These are phyloP conservation scores for Zaprionus ghesquierei DNA, from an alignment of 1,140 invertebrate species.

Conservation along the genomic window DNA sequence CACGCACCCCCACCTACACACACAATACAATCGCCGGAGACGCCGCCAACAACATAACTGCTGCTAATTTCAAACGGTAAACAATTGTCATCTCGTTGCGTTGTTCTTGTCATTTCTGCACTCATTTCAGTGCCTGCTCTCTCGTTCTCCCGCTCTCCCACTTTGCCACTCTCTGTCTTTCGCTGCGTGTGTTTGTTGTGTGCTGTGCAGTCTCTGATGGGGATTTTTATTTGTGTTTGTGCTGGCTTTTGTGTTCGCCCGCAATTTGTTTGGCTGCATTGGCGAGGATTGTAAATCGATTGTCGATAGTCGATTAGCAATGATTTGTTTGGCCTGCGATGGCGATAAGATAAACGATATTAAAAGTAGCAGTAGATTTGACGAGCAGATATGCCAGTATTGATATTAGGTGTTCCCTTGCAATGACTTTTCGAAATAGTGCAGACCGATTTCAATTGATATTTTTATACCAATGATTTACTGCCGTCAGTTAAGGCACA, in stretches of 20 bases:
- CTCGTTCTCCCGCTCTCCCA: background rate
- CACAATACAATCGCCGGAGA: conserved; percentile 27
- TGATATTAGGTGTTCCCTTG: background rate
- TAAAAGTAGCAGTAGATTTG: background rate
- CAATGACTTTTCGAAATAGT: background rate
- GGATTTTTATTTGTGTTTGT: background rate
- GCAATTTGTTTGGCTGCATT: background rate
- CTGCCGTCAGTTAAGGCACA: background rate
- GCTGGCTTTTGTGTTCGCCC: background rate
- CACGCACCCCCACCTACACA: conserved; percentile 49
- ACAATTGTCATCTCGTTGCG: conserved; percentile 41
- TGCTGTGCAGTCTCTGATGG: no score
- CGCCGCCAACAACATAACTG: conserved; percentile 46
- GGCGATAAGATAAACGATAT: background rate
- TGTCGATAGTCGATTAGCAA: background rate
- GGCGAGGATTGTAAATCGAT: background rate
- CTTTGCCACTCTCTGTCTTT: background rate
- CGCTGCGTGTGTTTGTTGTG: conserved; percentile 19
- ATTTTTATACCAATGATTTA: conserved; percentile 1
- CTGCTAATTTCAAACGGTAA: conserved; percentile 73
- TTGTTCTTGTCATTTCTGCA: conserved; percentile 27
- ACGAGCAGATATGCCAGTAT: background rate
- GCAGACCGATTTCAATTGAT: background rate
- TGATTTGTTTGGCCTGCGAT: background rate
- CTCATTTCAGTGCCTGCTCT: conserved; percentile 28